Evolutionary conservation across 37 sponge, comb jelly and placozoan genomes (phyloP).

Genomic region (Agelas oroides): DNA sequence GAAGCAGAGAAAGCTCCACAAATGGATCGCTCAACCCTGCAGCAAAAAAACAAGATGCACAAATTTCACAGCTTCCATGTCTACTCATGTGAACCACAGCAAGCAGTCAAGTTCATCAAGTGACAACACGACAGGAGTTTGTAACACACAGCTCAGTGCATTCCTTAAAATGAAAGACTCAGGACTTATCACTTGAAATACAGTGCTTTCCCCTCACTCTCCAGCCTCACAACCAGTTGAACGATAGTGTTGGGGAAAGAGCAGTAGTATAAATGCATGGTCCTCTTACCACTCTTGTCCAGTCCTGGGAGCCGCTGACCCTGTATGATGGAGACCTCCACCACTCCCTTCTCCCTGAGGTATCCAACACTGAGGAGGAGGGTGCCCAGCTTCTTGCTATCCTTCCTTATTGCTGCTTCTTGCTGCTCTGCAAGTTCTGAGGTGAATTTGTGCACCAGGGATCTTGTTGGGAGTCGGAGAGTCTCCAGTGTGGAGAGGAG

Average conservation of each 20-base stretch:
- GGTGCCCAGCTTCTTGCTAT: constrained; percentile 9
- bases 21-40: constrained; percentile 64
- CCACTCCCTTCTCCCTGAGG: constrained; percentile 4
- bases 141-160: too few relatives aligned
- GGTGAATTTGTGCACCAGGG: constrained; percentile 31
- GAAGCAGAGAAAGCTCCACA: constrained; percentile 40
- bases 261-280: too few relatives aligned
- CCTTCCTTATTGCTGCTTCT: not conserved
- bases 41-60: not conserved
- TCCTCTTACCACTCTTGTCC: constrained; percentile 50
- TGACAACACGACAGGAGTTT: too few relatives aligned
- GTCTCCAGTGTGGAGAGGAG: constrained; percentile 12
- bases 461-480: constrained; percentile 18
- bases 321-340: constrained; percentile 34
- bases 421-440: constrained; percentile 44
- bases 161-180: too few relatives aligned
- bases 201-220: too few relatives aligned
- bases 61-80: too few relatives aligned
- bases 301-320: constrained; percentile 29
- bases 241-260: too few relatives aligned
- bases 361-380: constrained; percentile 41
- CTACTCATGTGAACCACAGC: too few relatives aligned
- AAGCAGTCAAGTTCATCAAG: too few relatives aligned
- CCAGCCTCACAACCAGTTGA: too few relatives aligned
- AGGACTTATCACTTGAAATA: too few relatives aligned